Evolutionary conservation across 2,113 vertebrate species (phyloP).

Genomic region (Pelusios castaneus): DNA sequence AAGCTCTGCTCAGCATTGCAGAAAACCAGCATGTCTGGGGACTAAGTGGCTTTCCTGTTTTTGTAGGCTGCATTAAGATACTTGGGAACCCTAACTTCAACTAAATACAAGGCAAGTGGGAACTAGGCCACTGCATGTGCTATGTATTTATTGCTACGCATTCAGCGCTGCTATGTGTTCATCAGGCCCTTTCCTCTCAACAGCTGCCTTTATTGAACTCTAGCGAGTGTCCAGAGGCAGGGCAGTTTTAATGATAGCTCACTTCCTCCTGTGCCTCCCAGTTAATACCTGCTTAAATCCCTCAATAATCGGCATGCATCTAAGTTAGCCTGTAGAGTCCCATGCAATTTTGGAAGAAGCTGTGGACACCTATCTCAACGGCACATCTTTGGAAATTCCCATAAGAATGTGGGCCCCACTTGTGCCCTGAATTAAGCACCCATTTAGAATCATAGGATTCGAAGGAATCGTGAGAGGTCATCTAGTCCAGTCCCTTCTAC

Average conservation of each 20-base stretch:
- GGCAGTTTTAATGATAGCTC: background rate
- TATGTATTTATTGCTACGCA: background rate
- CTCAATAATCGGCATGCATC: background rate
- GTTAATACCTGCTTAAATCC: background rate
- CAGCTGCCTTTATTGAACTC: background rate
- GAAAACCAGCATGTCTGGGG: fast-evolving
- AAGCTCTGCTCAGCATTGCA: background rate
- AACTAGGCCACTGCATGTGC: fast-evolving
- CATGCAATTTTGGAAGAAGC: fast-evolving
- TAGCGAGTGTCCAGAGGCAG: background rate
- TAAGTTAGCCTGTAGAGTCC: background rate
- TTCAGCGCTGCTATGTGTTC: background rate
- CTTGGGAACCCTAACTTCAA: background rate
- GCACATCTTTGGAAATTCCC: background rate
- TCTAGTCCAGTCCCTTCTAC: too few relatives aligned
- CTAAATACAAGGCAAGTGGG: fast-evolving
- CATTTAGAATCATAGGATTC: background rate
- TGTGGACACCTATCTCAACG: background rate
- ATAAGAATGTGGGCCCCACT: background rate
- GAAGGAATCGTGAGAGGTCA: too few relatives aligned
- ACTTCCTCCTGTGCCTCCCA: background rate
- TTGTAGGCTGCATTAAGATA: background rate
- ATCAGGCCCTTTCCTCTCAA: background rate
- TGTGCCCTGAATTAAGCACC: background rate
- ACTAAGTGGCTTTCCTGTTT: background rate